Base-by-base conservation (phyloP, 2,888 invertebrate genomes). In the Colostygia pectinataria region DNA sequence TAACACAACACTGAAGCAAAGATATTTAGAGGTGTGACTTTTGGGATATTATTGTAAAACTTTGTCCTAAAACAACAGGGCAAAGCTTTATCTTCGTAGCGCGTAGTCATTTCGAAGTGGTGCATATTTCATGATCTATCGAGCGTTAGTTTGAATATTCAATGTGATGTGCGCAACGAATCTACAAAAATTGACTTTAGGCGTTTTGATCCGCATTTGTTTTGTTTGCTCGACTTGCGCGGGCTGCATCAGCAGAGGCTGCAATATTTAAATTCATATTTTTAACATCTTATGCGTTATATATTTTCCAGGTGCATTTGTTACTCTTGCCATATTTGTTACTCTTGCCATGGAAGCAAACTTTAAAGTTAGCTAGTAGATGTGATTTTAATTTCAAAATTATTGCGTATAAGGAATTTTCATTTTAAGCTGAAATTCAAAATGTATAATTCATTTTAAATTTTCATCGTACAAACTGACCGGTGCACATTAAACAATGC, bases 41-140 rank as follows among this genome's bases (percentile, higher is more conserved):
- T n/a, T n/a, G n/a, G n/a, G n/a, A n/a, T n/a, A n/a, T n/a, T n/a
- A n/a, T n/a, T n/a, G n/a, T 20, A 5, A 6, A 6, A 6, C 6
- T 20, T 20, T 6, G 20, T 20, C 6, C 3, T 20, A 5, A 20
- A 6, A 1, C 20, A 15, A 15, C 15, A 45, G 20, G 52, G 40
- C 37, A 41, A n/a, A 15, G 34, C 38, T 53, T 53, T 52, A 65
- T 65, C 68, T 64, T 68, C 57, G 61, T 62, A 53, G 50, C 44
- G 50, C 44, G 45, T 47, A 53, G 59, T 61, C 52, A 58, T 58
- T 60, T 64, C 48, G 57, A 63, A 63, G 59, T 57, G 50, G 61
- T 66, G 58, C 62, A 70, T 71, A 62, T 66, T 68, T 65, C 60
- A 68, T 52, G 38, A 59, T 53, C 59, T 55, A 62, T 61, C 58